Percentiles rank a stretch among this genome's conserved stretches.
phyloP scores from a whole-genome alignment of 2,113 vertebrate genomes.

The Mustelus asterias region DNA sequence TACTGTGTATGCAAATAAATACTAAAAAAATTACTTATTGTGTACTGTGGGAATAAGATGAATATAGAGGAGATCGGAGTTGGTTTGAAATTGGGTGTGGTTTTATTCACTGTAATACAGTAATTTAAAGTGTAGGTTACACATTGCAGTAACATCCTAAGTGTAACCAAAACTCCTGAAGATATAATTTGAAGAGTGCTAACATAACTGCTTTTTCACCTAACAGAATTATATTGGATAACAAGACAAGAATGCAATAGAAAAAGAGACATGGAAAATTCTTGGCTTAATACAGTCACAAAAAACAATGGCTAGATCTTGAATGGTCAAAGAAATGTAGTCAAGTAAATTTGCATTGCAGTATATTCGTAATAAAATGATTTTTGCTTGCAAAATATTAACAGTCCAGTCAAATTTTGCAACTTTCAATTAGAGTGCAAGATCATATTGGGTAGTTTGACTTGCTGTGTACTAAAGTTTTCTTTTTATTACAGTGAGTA shows the following conservation, averaged over 20 bases:
- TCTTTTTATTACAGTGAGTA: conserved; percentile 68
- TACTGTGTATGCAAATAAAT: background rate
- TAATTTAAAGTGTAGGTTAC: background rate
- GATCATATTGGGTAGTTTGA: background rate
- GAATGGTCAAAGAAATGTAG: background rate
- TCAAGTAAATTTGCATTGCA: background rate
- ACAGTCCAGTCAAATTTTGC: background rate
- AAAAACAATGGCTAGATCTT: background rate
- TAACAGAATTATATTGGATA: background rate
- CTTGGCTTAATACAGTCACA: background rate
- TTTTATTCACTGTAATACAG: background rate
- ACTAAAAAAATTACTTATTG: background rate
- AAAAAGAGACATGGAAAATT: background rate
- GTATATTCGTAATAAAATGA: background rate
- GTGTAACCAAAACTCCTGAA: background rate
- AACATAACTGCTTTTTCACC: background rate
- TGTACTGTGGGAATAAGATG: background rate
- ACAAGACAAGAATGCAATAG: background rate
- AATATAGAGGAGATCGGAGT: background rate
- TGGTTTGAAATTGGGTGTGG: background rate
- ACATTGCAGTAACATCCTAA: background rate
- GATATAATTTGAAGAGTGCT: background rate
- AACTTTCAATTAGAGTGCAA: background rate
- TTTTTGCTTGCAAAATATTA: background rate
- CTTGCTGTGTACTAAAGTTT: background rate